phyloP scores from a whole-genome alignment of 2,888 invertebrate species.

The Habroteleia sp. region DNA sequence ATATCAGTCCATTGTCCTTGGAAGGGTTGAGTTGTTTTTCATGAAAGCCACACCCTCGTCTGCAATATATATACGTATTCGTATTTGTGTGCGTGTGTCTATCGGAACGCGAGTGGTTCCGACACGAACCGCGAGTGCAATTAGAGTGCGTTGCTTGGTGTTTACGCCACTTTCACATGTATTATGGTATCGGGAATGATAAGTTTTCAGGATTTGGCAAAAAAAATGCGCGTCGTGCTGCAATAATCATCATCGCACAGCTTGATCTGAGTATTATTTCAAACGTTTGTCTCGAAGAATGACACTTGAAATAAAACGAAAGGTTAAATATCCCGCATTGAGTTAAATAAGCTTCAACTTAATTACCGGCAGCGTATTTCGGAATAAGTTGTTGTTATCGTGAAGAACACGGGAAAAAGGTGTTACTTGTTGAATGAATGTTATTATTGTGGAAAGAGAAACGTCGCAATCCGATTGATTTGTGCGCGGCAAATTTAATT shows the following conservation, averaged over 20 bases:
- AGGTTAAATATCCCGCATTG: no score
- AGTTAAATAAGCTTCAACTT: no score
- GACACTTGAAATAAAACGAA: slow-evolving; percentile 26
- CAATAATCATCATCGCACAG: no score
- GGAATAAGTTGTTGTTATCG: no score
- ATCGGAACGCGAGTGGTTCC: not conserved
- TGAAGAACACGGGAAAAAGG: slow-evolving; percentile 1
- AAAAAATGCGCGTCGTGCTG: no score
- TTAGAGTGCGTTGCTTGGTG: not conserved
- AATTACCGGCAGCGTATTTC: no score
- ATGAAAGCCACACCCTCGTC: slow-evolving; percentile 50
- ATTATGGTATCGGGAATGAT: slow-evolving; percentile 9
- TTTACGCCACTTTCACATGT: not conserved
- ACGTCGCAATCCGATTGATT: slow-evolving; percentile 17
- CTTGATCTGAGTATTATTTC: no score
- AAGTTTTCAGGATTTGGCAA: no score
- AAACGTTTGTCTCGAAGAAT: slow-evolving; percentile 25
- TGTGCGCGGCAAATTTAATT: slow-evolving; percentile 26
- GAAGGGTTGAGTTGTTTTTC: slow-evolving; percentile 49
- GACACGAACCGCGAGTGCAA: not conserved
- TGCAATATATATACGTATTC: not conserved
- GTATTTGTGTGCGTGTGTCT: not conserved
- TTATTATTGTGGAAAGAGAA: not conserved
- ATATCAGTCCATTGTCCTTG: slow-evolving; percentile 42
- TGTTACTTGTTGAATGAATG: slow-evolving; percentile 41